These are phyloP conservation scores for Lithophane leautieri DNA, from an alignment of 2,888 invertebrate genomes.

Conservation along the genomic window DNA sequence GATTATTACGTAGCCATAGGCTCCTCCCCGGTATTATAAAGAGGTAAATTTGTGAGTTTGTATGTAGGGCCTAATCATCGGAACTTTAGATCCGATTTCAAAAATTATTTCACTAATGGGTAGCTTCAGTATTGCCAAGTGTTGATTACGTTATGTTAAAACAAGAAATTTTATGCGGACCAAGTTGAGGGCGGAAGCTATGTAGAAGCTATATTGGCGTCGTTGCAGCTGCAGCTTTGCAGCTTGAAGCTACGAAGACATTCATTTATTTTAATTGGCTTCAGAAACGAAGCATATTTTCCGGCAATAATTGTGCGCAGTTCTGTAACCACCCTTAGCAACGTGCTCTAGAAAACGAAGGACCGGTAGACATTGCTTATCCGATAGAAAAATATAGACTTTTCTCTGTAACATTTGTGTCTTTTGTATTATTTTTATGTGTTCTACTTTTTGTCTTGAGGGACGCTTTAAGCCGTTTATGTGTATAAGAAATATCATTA, in stretches of 20 bases:
- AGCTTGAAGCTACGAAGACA: not conserved
- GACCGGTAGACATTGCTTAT: conserved; percentile 3
- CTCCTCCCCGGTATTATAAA: too few relatives aligned
- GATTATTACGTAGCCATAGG: too few relatives aligned
- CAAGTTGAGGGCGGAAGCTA: too few relatives aligned
- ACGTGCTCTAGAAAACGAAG: not conserved
- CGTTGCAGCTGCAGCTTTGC: not conserved
- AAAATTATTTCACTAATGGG: too few relatives aligned
- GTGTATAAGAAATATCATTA: not conserved
- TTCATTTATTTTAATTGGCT: not conserved
- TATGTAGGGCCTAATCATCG: not conserved
- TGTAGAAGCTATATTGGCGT: too few relatives aligned
- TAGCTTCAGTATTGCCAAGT: too few relatives aligned
- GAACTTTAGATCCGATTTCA: too few relatives aligned
- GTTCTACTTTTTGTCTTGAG: conserved; percentile 8
- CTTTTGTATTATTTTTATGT: conserved; percentile 29
- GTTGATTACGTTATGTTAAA: too few relatives aligned
- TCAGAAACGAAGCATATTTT: not conserved
- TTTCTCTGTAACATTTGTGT: conserved; percentile 3
- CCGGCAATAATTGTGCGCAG: not conserved
- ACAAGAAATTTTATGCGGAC: too few relatives aligned
- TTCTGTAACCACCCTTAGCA: conserved; percentile 8
- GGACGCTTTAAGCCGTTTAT: not conserved
- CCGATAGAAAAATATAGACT: conserved; percentile 30
- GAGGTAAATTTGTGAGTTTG: not conserved